Evolutionary conservation across 2,113 vertebrate genomes (phyloP).

Genomic region (Lampris incognitus): DNA sequence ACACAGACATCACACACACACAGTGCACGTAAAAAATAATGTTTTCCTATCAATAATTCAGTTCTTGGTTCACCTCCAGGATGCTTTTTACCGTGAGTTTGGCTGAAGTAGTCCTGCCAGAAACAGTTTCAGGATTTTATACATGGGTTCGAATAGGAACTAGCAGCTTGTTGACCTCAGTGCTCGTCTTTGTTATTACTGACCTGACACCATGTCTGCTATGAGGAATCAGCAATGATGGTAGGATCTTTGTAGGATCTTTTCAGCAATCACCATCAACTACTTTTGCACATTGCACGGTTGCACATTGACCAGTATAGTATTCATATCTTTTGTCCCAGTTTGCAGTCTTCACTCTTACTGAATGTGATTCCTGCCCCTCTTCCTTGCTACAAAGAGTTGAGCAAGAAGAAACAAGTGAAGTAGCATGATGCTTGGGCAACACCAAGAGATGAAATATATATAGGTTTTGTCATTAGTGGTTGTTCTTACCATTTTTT

Average conservation of each 20-base stretch:
- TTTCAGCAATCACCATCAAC: background rate
- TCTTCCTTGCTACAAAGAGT: too few relatives aligned
- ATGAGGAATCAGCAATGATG: slow-evolving; percentile 4
- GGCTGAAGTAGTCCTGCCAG: slow-evolving; percentile 21
- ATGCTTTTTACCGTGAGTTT: slow-evolving; percentile 40
- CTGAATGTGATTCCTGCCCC: too few relatives aligned
- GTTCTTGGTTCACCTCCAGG: slow-evolving; percentile 14
- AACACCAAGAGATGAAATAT: too few relatives aligned
- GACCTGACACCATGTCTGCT: background rate
- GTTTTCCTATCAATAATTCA: slow-evolving; percentile 62
- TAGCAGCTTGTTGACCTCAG: slow-evolving; percentile 13
- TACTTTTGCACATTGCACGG: too few relatives aligned
- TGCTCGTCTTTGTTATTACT: slow-evolving; percentile 10
- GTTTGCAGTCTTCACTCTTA: too few relatives aligned
- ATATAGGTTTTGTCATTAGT: too few relatives aligned
- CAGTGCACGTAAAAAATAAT: slow-evolving; percentile 4
- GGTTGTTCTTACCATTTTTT: too few relatives aligned
- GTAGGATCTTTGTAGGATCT: background rate
- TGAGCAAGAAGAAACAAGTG: too few relatives aligned
- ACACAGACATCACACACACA: slow-evolving; percentile 3
- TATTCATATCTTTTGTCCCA: too few relatives aligned
- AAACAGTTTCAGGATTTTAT: slow-evolving; percentile 32
- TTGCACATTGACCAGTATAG: too few relatives aligned
- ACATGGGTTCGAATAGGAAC: slow-evolving; percentile 32
- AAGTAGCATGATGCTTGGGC: too few relatives aligned